Conservation (phyloP, 1,140 invertebrate species). For the Ceratina japonica region DNA sequence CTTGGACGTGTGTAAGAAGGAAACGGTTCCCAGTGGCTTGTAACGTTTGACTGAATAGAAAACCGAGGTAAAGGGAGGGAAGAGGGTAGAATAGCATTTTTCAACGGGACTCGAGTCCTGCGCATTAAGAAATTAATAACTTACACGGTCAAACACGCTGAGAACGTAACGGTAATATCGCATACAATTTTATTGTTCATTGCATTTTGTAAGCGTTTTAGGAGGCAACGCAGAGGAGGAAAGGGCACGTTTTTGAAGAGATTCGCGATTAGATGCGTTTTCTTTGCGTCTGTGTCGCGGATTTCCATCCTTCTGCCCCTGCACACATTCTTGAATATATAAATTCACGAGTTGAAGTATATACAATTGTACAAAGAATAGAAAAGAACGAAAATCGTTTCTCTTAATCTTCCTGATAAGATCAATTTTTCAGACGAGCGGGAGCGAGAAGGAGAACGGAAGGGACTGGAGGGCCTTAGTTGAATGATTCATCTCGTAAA, state of each 20-base stretch:
- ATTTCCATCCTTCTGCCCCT: not conserved
- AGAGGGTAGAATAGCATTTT: not conserved
- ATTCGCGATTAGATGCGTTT: not conserved
- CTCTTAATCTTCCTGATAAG: slow-evolving; percentile 16
- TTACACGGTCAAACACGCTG: not conserved
- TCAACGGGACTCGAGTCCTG: slow-evolving; percentile 25
- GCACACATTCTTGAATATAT: not conserved
- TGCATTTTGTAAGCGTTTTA: slow-evolving; percentile 46
- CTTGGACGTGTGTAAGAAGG: slow-evolving; percentile 21
- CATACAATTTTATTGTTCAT: slow-evolving; percentile 28
- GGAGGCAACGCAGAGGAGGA: not conserved
- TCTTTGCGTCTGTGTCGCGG: not conserved
- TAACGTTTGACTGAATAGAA: not conserved
- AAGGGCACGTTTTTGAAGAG: not conserved
- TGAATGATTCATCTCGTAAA: slow-evolving; percentile 7
- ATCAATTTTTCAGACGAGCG: slow-evolving; percentile 24
- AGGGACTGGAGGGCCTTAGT: slow-evolving; percentile 15
- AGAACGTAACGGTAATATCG: not conserved
- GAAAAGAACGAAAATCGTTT: not conserved
- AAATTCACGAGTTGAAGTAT: not conserved
- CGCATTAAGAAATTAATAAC: not conserved
- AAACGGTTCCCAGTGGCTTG: not conserved
- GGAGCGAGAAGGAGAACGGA: not conserved
- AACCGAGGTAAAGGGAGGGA: not conserved
- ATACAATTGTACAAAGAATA: slow-evolving; percentile 47